Evolutionary conservation across 2,113 vertebrate species (phyloP).

Genomic region (Alaudala cheleensis): DNA sequence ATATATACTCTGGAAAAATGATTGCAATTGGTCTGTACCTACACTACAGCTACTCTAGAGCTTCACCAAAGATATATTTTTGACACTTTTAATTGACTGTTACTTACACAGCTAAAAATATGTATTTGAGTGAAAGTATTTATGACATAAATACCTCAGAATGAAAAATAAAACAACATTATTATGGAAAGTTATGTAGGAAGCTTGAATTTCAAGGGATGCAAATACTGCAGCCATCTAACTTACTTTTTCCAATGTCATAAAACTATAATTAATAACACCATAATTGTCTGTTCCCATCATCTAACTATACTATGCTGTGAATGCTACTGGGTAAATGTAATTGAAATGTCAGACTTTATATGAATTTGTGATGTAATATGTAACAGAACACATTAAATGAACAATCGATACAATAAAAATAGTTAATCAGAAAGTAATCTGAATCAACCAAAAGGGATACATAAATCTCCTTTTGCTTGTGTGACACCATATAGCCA

Average conservation of each 20-base stretch:
- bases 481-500: neutral
- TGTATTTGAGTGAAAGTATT: neutral
- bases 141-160: neutral
- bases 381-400: neutral
- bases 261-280: neutral
- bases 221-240: neutral
- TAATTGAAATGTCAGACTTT: constrained; percentile 25
- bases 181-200: neutral
- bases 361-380: constrained; percentile 10
- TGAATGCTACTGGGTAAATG: neutral
- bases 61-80: neutral
- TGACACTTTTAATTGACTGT: neutral
- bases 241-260: neutral
- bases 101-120: neutral
- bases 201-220: neutral
- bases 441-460: neutral
- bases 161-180: neutral
- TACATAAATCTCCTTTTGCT: neutral
- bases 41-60: neutral
- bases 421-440: constrained; percentile 14
- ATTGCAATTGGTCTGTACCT: neutral
- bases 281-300: neutral
- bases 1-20: neutral
- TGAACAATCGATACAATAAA: neutral
- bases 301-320: neutral